Percentiles rank a stretch among this genome's conserved stretches.
Evolutionary conservation across 2,113 vertebrate genomes (phyloP).

Genomic region (Hydrochoerus hydrochaeris): DNA sequence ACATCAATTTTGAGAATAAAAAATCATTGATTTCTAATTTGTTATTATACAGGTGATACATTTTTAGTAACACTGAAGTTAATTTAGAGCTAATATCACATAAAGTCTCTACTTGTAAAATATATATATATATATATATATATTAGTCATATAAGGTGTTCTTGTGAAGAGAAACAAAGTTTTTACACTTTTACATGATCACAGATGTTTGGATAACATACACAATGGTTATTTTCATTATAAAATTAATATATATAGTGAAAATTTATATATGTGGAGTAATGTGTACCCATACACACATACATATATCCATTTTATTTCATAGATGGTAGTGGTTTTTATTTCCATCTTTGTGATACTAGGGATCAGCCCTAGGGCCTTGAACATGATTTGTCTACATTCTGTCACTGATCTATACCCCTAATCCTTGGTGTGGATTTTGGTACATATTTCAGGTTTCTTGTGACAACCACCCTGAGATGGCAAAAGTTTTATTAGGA

Average conservation of each 20-base stretch:
- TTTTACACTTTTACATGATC: background rate
- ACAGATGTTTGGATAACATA: background rate
- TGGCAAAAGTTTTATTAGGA: background rate
- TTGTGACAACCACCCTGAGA: background rate
- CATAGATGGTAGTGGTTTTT: background rate
- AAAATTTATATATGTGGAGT: background rate
- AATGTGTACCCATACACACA: too few species aligned
- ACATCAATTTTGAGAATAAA: background rate
- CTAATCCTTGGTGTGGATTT: background rate
- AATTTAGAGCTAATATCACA: background rate
- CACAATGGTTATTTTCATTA: too few species aligned
- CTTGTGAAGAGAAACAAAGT: background rate
- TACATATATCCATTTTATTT: background rate
- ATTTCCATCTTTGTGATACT: background rate
- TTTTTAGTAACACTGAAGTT: background rate
- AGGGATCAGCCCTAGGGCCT: background rate
- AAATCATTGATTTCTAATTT: conserved; percentile 9
- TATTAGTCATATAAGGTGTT: background rate
- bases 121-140: background rate
- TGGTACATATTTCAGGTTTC: background rate
- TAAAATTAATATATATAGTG: background rate
- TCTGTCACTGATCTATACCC: background rate
- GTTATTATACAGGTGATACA: background rate
- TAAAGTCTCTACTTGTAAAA: background rate
- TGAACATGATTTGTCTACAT: background rate